Evolutionary conservation across 1,140 invertebrate genomes (phyloP).

Genomic region (Penaeus indicus): DNA sequence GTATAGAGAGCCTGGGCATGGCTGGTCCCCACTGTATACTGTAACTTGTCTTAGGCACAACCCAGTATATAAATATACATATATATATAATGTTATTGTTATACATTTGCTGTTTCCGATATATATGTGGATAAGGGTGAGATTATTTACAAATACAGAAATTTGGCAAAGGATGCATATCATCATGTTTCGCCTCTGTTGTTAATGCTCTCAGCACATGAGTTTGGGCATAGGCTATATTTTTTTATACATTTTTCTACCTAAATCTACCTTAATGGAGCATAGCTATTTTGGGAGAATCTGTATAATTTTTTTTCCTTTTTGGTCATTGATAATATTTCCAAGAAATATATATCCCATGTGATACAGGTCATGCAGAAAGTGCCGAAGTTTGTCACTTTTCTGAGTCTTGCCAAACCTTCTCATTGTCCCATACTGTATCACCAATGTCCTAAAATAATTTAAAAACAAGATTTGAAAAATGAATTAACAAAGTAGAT

Average conservation of each 20-base stretch:
- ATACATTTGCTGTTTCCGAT: constrained; percentile 44
- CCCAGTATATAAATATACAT: constrained; percentile 48
- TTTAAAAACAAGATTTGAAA: too few relatives aligned
- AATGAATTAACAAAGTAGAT: too few relatives aligned
- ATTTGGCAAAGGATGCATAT: constrained; percentile 59
- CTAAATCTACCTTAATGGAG: constrained; percentile 59
- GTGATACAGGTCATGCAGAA: too few relatives aligned
- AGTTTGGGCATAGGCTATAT: constrained; percentile 60
- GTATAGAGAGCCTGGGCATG: constrained; percentile 28
- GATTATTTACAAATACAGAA: constrained; percentile 46
- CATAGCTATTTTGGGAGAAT: constrained; percentile 55
- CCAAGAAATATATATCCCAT: too few relatives aligned
- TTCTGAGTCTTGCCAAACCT: too few relatives aligned
- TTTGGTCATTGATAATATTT: too few relatives aligned
- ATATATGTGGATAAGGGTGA: constrained; percentile 48
- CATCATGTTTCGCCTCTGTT: constrained; percentile 61
- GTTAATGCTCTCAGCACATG: constrained; percentile 47
- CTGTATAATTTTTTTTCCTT: too few relatives aligned
- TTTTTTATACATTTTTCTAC: constrained; percentile 63
- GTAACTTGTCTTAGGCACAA: constrained; percentile 61
- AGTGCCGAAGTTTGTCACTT: too few relatives aligned
- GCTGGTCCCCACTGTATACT: constrained; percentile 55
- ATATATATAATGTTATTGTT: constrained; percentile 58
- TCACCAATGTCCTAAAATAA: too few relatives aligned
- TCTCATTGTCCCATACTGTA: too few relatives aligned